Percentiles rank a stretch among this genome's conserved stretches.
Conservation (phyloP, 2,797 vertebrate genomes). For the Parauchenoglanis ngamensis region DNA sequence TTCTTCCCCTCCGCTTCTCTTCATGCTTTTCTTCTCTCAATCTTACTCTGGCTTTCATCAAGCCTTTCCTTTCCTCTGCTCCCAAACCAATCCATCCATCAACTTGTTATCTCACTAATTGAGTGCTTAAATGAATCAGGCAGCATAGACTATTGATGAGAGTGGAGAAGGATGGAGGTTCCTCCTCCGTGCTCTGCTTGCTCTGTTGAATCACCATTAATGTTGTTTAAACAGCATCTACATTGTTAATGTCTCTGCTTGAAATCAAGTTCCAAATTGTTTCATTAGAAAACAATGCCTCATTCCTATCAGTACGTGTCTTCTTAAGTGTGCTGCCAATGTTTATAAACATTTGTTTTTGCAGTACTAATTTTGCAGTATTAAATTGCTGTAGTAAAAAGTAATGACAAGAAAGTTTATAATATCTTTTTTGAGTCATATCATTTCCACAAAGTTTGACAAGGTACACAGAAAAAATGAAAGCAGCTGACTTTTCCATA, state of each 20-base stretch:
- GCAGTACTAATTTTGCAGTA: not conserved
- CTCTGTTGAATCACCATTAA: slow-evolving; percentile 8
- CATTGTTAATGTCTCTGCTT: not conserved
- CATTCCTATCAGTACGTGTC: not conserved
- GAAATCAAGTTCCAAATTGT: slow-evolving; percentile 1
- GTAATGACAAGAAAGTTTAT: not conserved
- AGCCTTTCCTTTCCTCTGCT: slow-evolving; percentile 21
- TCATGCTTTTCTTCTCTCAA: not conserved
- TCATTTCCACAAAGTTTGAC: not conserved
- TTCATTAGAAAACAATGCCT: slow-evolving; percentile 5
- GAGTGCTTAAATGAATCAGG: slow-evolving; percentile 54
- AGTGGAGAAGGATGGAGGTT: slow-evolving; percentile 30
- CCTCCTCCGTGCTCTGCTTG: slow-evolving; percentile 22
- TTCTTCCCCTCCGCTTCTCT: not conserved
- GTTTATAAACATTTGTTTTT: no score
- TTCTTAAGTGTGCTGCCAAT: not conserved
- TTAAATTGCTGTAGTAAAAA: not conserved
- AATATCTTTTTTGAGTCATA: not conserved
- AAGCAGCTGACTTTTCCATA: not conserved
- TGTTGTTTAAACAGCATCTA: not conserved
- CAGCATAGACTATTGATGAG: slow-evolving; percentile 32
- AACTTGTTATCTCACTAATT: slow-evolving; percentile 51
- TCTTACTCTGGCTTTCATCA: slow-evolving; percentile 4
- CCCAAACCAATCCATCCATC: slow-evolving; percentile 39
- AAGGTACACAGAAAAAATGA: not conserved